Conservation (phyloP, 2,113 vertebrate species). For the Ceuthmochares aereus region DNA sequence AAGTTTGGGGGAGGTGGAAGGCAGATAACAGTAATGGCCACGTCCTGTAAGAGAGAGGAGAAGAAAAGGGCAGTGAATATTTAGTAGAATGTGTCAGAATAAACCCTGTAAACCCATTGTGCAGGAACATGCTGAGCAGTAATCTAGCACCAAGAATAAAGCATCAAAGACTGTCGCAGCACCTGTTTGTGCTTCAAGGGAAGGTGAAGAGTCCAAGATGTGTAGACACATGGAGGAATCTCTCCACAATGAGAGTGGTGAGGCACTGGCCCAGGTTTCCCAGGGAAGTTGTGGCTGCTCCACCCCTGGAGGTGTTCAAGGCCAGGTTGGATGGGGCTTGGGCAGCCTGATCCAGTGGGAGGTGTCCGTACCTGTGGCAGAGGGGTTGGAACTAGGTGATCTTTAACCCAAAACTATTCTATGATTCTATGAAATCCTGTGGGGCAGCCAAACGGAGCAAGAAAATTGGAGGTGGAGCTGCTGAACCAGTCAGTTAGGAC, state of each 20-base stretch:
- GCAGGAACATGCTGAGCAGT: neutral
- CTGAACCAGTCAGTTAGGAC: neutral
- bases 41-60: neutral
- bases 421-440: neutral
- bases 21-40: neutral
- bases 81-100: neutral
- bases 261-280: too few relatives aligned
- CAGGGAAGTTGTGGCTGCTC: too few relatives aligned
- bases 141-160: neutral
- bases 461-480: neutral
- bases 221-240: neutral
- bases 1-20: neutral
- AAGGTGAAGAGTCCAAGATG: neutral
- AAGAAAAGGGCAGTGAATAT: neutral
- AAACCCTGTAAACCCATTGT: neutral
- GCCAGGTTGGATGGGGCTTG: too few relatives aligned
- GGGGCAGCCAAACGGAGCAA: neutral
- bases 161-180: neutral
- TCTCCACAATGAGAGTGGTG: too few relatives aligned
- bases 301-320: too few relatives aligned
- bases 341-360: too few relatives aligned
- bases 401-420: too few relatives aligned
- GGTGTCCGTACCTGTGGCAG: too few relatives aligned
- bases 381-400: too few relatives aligned
- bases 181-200: neutral